These are phyloP conservation scores for Sebastes ruberrimus DNA, from an alignment of 2,797 vertebrate species.

Conservation along the genomic window DNA sequence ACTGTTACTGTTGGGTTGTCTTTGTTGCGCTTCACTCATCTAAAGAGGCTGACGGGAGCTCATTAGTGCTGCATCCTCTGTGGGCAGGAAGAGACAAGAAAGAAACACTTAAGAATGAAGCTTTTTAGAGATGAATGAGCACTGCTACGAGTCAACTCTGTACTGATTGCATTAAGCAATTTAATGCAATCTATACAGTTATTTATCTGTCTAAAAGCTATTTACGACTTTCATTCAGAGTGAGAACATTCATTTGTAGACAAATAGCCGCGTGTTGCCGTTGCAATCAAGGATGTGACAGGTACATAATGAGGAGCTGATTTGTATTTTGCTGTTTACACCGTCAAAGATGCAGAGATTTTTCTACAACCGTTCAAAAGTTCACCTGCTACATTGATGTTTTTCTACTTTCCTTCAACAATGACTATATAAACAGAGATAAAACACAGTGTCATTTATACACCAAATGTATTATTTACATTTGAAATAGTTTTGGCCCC, in stretches of 20 bases:
- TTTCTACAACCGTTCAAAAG: not conserved
- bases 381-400: not conserved
- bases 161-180: not conserved
- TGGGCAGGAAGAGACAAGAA: slow-evolving; percentile 13
- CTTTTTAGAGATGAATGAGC: slow-evolving; percentile 5
- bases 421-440: not conserved
- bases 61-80: slow-evolving; percentile 58
- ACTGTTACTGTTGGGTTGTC: slow-evolving; percentile 55
- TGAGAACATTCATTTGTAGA: not conserved
- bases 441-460: not conserved
- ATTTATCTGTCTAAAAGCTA: not conserved
- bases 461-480: not conserved
- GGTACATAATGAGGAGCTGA: not conserved
- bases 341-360: not conserved
- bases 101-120: slow-evolving; percentile 1
- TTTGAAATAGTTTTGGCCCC: not conserved
- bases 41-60: slow-evolving; percentile 49
- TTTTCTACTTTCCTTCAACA: not conserved
- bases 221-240: not conserved
- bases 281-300: not conserved
- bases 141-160: not conserved
- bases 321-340: not conserved
- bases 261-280: not conserved
- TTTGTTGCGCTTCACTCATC: slow-evolving; percentile 63
- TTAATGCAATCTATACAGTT: not conserved